Percentiles rank a stretch among this genome's conserved stretches.
Conservation (phyloP, 2,888 invertebrate species). For the Ennomos erosarius region DNA sequence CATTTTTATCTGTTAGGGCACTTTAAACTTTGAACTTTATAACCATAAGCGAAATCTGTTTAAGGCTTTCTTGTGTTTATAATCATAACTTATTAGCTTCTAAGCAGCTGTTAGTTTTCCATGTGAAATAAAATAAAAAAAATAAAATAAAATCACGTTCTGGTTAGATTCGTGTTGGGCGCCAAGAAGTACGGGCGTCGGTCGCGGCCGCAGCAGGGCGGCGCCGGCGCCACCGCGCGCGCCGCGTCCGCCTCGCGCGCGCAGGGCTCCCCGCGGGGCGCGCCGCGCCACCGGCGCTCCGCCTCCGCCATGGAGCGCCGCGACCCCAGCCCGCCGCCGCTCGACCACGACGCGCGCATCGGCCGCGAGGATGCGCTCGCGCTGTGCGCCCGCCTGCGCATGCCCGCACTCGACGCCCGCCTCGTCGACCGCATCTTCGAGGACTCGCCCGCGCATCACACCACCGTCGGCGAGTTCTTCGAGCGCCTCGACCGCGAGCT, state of each 20-base stretch:
- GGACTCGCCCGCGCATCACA: constrained; percentile 53
- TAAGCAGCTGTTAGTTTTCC: too few relatives aligned
- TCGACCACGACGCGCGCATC: constrained; percentile 68
- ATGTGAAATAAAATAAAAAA: too few relatives aligned
- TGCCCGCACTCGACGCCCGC: constrained; percentile 67
- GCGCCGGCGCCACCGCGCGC: constrained; percentile 52
- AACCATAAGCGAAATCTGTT: too few relatives aligned
- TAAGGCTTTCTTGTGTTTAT: too few relatives aligned
- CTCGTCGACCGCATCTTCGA: constrained; percentile 70
- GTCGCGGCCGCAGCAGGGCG: constrained; percentile 84
- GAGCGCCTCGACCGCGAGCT: constrained; percentile 68
- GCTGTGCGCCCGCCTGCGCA: constrained; percentile 69
- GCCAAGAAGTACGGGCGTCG: constrained; percentile 91
- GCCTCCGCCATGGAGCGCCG: constrained; percentile 64
- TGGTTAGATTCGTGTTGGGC: constrained; percentile 85
- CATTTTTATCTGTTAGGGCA: too few relatives aligned
- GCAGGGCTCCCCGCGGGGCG: constrained; percentile 46
- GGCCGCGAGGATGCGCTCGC: constrained; percentile 66
- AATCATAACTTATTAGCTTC: too few relatives aligned
- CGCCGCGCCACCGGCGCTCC: constrained; percentile 55
- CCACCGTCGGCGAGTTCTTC: constrained; percentile 79
- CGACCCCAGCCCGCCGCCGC: constrained; percentile 38
- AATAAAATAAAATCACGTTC: too few relatives aligned
- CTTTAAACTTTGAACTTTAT: too few relatives aligned
- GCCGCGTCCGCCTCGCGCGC: constrained; percentile 66